Conservation (phyloP, 2,888 invertebrate genomes). For the Cataglyphis altisquamis region DNA sequence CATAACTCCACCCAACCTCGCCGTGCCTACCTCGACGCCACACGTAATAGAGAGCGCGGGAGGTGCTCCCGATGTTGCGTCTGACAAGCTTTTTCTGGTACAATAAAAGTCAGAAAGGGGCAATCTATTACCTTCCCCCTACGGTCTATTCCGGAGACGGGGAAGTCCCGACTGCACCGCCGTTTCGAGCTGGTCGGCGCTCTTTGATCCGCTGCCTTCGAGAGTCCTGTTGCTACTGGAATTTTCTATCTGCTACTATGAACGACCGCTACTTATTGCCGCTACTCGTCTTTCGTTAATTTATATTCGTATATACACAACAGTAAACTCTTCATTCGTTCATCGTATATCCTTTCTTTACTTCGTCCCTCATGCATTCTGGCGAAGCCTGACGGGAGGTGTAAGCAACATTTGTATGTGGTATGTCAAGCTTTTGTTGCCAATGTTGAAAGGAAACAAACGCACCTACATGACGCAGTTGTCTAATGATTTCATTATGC, state of each 20-base stretch:
- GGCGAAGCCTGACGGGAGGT: neutral
- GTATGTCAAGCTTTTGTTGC: slow-evolving; percentile 67
- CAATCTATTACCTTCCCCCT: slow-evolving; percentile 79
- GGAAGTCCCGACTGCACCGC: slow-evolving; percentile 63
- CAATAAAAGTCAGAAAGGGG: slow-evolving; percentile 80
- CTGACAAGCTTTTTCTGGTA: slow-evolving; percentile 78
- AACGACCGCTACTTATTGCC: slow-evolving; percentile 78
- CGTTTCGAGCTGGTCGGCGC: slow-evolving; percentile 71
- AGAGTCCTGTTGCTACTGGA: slow-evolving; percentile 73
- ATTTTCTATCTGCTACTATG: slow-evolving; percentile 77
- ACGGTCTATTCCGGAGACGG: slow-evolving; percentile 64
- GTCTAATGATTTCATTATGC: slow-evolving; percentile 75
- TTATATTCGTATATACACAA: slow-evolving; percentile 67
- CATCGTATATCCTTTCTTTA: slow-evolving; percentile 6
- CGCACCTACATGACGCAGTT: slow-evolving; percentile 65
- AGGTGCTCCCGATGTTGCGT: slow-evolving; percentile 69
- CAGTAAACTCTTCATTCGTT: slow-evolving; percentile 39
- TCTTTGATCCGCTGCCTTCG: slow-evolving; percentile 75
- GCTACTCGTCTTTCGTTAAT: slow-evolving; percentile 78
- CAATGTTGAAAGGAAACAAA: slow-evolving; percentile 60
- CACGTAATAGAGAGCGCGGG: slow-evolving; percentile 68
- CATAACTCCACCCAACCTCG: slow-evolving; percentile 46
- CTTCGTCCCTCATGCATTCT: neutral
- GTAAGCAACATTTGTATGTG: slow-evolving; percentile 48
- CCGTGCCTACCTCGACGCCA: slow-evolving; percentile 58